Base-by-base conservation (phyloP, 2,113 vertebrate species). In the Panthera uncia region DNA sequence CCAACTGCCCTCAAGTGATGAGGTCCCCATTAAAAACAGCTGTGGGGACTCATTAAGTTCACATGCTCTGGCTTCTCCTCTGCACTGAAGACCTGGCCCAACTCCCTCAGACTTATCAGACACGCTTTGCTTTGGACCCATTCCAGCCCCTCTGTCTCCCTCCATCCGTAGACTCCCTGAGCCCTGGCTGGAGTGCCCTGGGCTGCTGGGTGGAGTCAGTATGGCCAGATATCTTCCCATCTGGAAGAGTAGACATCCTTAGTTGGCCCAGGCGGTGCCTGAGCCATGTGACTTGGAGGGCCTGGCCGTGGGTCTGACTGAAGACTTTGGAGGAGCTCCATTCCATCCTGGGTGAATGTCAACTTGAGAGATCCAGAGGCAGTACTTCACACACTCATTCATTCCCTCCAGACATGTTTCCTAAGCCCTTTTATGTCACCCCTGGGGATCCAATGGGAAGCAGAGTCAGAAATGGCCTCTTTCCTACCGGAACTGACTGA, bases 1-100 rank as follows among this genome's bases (percentile, higher is more conserved):
- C 41, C 4, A 25, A 50, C 36, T 82, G 65, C 41, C 83, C 78
- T 89, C 86, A 27, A 69, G 45, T 92, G 73, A 96, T 94, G 84
- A 92, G 80, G 81, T 33, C 86, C 48, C 79, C 27, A 66, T 82
- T 98, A 94, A 97, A 97, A 97, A 94, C 66, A 92, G 61, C 41
- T 94, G 57, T 66, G 18, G 29, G 81, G 82, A 68, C 94, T 86
- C 88, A 41, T 96, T 94, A 93, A 76, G 63, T 95, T 89, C 50
- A 45, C 45, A 9, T 36, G 27, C 79, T 95, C 89, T 93, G 90
- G 57, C 93, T 87, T 55, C 82, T 83, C 81, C 93, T 78, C 50
- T 38, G 66, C 27, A 36, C n/a, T 38, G 55, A 91, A 45, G 79
- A 73, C 16, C 78, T 81, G 45, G 73, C 61, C n/a, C 63, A 36